Conservation (phyloP, 2,888 invertebrate species). For the Nomada ferruginata region DNA sequence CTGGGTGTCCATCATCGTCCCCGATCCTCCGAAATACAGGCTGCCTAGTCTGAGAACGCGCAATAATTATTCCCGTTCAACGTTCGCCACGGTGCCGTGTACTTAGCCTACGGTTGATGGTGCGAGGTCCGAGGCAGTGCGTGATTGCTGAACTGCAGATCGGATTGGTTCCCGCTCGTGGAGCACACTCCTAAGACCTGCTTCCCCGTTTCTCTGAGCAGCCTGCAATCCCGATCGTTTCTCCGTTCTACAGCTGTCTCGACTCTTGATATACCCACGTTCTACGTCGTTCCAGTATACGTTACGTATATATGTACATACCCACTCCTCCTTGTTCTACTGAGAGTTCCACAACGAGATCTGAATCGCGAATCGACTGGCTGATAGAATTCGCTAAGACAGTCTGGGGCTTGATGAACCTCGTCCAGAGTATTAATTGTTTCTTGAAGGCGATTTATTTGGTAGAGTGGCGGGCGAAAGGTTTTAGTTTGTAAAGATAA, state of each 20-base stretch:
- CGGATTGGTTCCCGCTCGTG: constrained; percentile 45
- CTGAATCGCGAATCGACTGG: constrained; percentile 22
- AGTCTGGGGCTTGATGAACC: constrained; percentile 16
- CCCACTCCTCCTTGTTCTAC: neutral
- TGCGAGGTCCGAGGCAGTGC: constrained; percentile 21
- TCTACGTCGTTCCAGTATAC: constrained; percentile 2
- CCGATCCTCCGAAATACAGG: constrained; percentile 14
- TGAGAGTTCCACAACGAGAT: neutral
- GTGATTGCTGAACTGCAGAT: constrained; percentile 59
- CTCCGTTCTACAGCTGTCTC: constrained; percentile 41
- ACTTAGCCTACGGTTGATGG: constrained; percentile 31
- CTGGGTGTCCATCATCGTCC: constrained; percentile 23
- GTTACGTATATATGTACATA: too few species aligned
- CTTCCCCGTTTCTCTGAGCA: constrained; percentile 21
- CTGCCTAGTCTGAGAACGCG: constrained; percentile 17
- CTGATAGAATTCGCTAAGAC: constrained; percentile 20
- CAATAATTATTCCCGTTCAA: constrained; percentile 46
- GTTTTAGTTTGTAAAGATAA: too few species aligned
- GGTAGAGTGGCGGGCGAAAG: too few species aligned
- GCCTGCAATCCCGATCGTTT: constrained; percentile 44
- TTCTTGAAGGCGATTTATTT: neutral
- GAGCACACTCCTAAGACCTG: constrained; percentile 49
- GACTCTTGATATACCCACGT: constrained; percentile 40
- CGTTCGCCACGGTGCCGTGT: constrained; percentile 13
- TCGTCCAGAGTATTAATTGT: neutral